Evolutionary conservation across 1,140 invertebrate genomes (phyloP).

Genomic region (Coptotermes formosanus): DNA sequence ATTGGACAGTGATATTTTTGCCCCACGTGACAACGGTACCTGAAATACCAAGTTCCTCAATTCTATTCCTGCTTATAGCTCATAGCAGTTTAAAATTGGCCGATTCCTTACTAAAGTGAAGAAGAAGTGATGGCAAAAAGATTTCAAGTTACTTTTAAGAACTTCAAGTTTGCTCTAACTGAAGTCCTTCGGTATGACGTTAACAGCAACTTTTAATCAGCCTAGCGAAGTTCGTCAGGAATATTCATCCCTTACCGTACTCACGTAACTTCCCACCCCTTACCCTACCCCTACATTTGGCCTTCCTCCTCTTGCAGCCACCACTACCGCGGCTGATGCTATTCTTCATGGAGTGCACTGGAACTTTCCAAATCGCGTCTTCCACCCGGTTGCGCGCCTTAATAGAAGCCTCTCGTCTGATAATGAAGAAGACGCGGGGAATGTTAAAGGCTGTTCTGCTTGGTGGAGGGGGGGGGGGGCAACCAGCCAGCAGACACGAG

Average conservation of each 20-base stretch:
- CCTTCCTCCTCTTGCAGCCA: not conserved
- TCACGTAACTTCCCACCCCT: not conserved
- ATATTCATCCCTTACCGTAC: not conserved
- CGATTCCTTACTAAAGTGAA: not conserved
- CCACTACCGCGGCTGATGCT: not conserved
- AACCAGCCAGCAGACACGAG: not conserved
- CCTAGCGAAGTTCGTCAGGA: constrained; percentile 25
- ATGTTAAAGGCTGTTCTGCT: constrained; percentile 24
- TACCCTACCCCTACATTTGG: not conserved
- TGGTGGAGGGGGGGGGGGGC: no score
- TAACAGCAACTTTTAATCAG: constrained; percentile 32
- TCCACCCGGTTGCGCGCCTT: constrained; percentile 28
- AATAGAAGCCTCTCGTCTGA: constrained; percentile 28
- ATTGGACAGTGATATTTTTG: no score
- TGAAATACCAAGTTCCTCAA: not conserved
- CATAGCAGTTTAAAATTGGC: not conserved
- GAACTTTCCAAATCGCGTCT: constrained; percentile 30
- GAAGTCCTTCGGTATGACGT: not conserved
- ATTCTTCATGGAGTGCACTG: constrained; percentile 15
- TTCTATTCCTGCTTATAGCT: not conserved
- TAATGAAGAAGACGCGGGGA: constrained; percentile 31
- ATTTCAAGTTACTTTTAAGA: constrained; percentile 15
- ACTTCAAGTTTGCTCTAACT: not conserved
- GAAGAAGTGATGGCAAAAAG: not conserved
- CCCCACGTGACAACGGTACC: not conserved